Base-by-base conservation (phyloP, 2,888 invertebrate species). In the Caenorhabditis sp. region DNA sequence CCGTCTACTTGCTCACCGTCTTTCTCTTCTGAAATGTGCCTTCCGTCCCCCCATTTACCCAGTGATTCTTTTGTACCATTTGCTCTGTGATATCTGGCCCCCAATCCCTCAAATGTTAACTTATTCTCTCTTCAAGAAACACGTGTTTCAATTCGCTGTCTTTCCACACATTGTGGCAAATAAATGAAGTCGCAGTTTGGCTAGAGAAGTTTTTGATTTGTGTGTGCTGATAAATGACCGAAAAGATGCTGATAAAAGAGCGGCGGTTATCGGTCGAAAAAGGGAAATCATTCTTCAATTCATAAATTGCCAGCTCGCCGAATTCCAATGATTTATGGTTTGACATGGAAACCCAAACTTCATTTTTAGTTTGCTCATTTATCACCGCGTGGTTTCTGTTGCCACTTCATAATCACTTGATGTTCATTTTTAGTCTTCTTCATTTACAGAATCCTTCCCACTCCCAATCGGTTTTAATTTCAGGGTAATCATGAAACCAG, bases 401-500 rank as follows among this genome's bases (percentile, higher is more conserved):
- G 15, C 50, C 41, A 45, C 32, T 32, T 55, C 24, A 58, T 35
- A 27, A 35, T 39, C 52, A 41, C 37, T 43, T 15, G 22, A 62
- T 63, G 45, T 66, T 66, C 65, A 55, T 24, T 22, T 41, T 41
- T n/a, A 26, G 11, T 24, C 17, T 27, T 56, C 8, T 27, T 20
- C 15, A 6, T 22, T 53, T 32, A 37, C 20, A 20, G 13, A 27
- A 11, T 30, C n/a, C n/a, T 30, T 50, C 32, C 37, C 24, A n/a
- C 15, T 20, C 11, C 6, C 8, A 2, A 15, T 48, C n/a, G 9
- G 17, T 58, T 17, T 45, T 13, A 1, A 45, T 48, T 37, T 30
- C 22, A 35, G 68, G 68, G 68, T 68, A 68, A 59, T 15, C 43
- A 68, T 68, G 68, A 68, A 68, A 59, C 68, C 68, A 39, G 27